Conservation (phyloP, 2,113 vertebrate genomes). For the Tiliqua scincoides region DNA sequence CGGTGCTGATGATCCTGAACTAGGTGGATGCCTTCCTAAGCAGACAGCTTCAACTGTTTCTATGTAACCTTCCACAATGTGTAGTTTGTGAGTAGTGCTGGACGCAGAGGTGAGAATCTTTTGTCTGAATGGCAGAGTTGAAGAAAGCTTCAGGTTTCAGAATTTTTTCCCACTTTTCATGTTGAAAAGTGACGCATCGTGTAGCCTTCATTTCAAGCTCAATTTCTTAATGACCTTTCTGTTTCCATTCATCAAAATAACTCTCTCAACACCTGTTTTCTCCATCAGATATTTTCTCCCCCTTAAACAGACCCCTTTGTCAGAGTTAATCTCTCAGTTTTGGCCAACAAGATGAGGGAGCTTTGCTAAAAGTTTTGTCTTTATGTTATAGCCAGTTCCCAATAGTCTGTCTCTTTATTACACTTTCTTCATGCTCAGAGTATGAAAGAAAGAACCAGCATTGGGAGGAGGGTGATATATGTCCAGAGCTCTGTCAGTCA, state of each 20-base stretch:
- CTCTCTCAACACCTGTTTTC: conserved; percentile 34
- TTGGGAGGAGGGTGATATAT: too few relatives aligned
- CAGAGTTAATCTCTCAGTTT: background rate
- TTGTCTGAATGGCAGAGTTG: background rate
- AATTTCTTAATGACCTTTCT: conserved; percentile 60
- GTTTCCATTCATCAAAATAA: conserved; percentile 59
- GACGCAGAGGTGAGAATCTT: conserved; percentile 13
- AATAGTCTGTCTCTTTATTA: too few relatives aligned
- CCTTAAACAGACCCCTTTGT: background rate
- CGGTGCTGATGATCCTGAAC: too few relatives aligned
- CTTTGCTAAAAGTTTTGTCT: background rate
- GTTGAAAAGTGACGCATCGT: conserved; percentile 38
- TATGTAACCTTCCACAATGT: too few relatives aligned
- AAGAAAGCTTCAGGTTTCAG: conserved; percentile 25
- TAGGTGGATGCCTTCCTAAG: too few relatives aligned
- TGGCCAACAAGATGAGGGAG: background rate
- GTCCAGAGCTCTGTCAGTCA: too few relatives aligned
- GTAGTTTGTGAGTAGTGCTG: background rate
- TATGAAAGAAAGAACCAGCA: too few relatives aligned
- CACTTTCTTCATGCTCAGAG: too few relatives aligned
- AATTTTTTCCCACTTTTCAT: conserved; percentile 42
- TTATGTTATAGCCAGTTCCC: too few relatives aligned
- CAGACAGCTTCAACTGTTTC: too few relatives aligned
- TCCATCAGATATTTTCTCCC: conserved; percentile 9
- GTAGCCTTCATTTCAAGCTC: conserved; percentile 50